A percentile compares a stretch with the other conserved stretches of the same genome.
Conservation (phyloP, 2,113 vertebrate species). For the Lates calcarifer region DNA sequence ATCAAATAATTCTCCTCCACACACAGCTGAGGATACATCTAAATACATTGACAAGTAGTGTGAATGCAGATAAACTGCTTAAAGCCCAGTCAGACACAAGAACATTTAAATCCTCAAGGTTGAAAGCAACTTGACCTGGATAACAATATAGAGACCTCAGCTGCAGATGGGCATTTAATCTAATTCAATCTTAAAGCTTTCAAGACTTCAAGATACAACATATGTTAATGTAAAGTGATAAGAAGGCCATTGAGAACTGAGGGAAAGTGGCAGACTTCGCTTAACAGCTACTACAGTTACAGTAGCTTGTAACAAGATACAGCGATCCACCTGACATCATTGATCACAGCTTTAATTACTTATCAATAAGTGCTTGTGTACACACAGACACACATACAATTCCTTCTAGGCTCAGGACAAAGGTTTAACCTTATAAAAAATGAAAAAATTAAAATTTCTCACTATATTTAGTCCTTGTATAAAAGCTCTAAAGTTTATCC, state of each 20-base stretch:
- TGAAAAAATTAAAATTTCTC: background rate
- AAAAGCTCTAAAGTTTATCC: background rate
- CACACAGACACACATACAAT: background rate
- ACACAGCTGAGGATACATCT: background rate
- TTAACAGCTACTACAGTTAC: background rate
- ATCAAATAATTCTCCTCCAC: background rate
- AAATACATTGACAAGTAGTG: background rate
- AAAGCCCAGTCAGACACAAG: background rate
- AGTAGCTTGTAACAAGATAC: slow-evolving; percentile 1
- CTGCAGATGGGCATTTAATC: background rate
- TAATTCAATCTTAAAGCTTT: background rate
- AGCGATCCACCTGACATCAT: background rate
- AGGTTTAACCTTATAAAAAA: background rate
- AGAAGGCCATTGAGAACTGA: background rate
- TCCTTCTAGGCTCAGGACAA: background rate
- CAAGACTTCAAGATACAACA: background rate
- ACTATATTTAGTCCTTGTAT: background rate
- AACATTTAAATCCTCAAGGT: background rate
- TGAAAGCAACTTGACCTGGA: background rate
- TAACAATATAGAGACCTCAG: background rate
- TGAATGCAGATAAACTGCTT: background rate
- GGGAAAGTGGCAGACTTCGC: background rate
- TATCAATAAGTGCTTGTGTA: background rate
- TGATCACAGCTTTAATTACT: slow-evolving; percentile 23
- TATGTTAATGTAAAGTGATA: background rate